These are phyloP conservation scores for Plusia festucae DNA, from an alignment of 2,888 invertebrate genomes.

Conservation along the genomic window DNA sequence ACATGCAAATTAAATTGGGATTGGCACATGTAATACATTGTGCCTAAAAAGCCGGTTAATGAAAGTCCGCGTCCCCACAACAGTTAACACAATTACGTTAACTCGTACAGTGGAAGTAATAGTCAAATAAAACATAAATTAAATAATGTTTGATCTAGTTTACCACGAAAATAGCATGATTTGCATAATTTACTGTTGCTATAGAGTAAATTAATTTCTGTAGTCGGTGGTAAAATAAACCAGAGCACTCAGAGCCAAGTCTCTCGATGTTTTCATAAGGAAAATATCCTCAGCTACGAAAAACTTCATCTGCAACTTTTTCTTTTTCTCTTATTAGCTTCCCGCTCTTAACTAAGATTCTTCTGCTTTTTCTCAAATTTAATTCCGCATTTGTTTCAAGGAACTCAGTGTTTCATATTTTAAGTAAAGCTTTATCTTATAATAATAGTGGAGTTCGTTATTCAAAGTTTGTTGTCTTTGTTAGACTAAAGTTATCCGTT, in stretches of 20 bases:
- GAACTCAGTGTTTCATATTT: constrained; percentile 60
- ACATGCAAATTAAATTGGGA: background rate
- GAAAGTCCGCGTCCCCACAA: background rate
- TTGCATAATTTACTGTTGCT: constrained; percentile 64
- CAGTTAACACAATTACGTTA: background rate
- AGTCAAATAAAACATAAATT: constrained; percentile 7
- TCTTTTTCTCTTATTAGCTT: constrained; percentile 78
- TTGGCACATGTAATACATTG: background rate
- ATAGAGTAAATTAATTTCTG: constrained; percentile 71
- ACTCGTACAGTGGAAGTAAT: background rate
- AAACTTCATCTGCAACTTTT: constrained; percentile 81
- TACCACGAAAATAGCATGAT: constrained; percentile 27
- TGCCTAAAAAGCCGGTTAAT: constrained; percentile 1
- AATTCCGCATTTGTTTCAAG: constrained; percentile 70
- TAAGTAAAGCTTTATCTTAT: constrained; percentile 57
- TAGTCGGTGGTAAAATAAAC: constrained; percentile 68
- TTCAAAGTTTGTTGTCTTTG: constrained; percentile 32
- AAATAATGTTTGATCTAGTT: background rate
- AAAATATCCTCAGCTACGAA: constrained; percentile 77
- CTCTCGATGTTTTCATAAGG: constrained; percentile 78
- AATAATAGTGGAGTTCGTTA: constrained; percentile 48
- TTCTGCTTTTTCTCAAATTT: constrained; percentile 74
- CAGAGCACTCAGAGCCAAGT: constrained; percentile 72
- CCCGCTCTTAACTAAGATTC: constrained; percentile 78
- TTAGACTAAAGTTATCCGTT: constrained; percentile 23